phyloP scores from a whole-genome alignment of 2,797 vertebrate species.

The Anguilla megastoma region DNA sequence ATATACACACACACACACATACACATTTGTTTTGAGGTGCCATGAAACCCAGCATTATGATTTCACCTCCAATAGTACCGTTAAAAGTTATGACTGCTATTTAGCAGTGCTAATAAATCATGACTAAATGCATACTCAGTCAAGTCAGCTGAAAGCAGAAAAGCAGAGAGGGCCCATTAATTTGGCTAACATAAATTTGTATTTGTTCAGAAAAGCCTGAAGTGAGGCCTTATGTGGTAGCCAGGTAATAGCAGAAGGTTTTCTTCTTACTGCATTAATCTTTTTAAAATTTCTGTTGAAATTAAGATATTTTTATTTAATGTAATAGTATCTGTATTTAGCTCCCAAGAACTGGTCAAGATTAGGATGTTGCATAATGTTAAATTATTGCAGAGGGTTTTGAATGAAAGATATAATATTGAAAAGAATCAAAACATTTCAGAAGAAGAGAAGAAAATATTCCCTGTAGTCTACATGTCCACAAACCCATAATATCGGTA shows the following conservation, averaged over 20 bases:
- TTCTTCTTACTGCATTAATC: not conserved
- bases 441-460: not conserved
- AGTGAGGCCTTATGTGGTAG: slow-evolving; percentile 22
- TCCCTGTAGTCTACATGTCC: not conserved
- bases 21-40: not conserved
- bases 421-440: not conserved
- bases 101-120: not conserved
- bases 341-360: not conserved
- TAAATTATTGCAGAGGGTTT: not conserved
- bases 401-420: not conserved
- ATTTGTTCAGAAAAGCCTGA: not conserved
- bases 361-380: not conserved
- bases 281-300: not conserved
- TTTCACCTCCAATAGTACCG: not conserved
- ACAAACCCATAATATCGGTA: not conserved
- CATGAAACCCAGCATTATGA: not conserved
- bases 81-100: not conserved
- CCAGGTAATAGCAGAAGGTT: not conserved
- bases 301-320: slow-evolving; percentile 13
- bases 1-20: not conserved
- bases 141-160: not conserved
- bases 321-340: not conserved
- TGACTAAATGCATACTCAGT: not conserved
- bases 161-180: not conserved
- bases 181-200: not conserved